These are phyloP conservation scores for Dendrophyllia cribrosa DNA, from an alignment of 64 coral and sea anemone species.

Conservation along the genomic window DNA sequence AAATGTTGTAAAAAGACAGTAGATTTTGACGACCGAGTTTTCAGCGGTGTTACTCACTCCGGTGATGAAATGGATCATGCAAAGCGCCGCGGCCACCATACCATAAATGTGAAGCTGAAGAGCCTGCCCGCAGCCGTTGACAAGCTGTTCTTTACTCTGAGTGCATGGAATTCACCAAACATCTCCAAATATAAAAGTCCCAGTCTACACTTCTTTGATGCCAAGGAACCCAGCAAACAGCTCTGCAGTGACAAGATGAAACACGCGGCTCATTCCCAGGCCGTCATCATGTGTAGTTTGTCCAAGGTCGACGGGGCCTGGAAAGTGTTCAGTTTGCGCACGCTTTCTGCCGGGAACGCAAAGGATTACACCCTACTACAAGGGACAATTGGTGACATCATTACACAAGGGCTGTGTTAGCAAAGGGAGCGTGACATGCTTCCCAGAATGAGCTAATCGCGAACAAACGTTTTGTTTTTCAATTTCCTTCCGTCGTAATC, in stretches of 20 bases:
- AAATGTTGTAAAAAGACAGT: slow-evolving; percentile 50
- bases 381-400: slow-evolving; percentile 26
- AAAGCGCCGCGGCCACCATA: slow-evolving; percentile 83
- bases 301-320: slow-evolving; percentile 61
- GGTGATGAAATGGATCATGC: slow-evolving; percentile 85
- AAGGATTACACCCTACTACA: slow-evolving; percentile 65
- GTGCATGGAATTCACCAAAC: slow-evolving; percentile 90
- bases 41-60: slow-evolving; percentile 75
- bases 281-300: slow-evolving; percentile 83
- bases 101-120: slow-evolving; percentile 85
- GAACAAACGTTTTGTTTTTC: too few relatives aligned
- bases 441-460: too few relatives aligned
- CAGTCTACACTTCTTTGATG: slow-evolving; percentile 85
- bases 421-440: not conserved
- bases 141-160: slow-evolving; percentile 94
- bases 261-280: slow-evolving; percentile 91
- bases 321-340: slow-evolving; percentile 81
- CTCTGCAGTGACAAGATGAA: slow-evolving; percentile 89
- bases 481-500: too few relatives aligned
- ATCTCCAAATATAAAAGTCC: slow-evolving; percentile 96
- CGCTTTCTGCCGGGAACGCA: slow-evolving; percentile 63
- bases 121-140: slow-evolving; percentile 66
- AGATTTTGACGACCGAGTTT: not conserved
- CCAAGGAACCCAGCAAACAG: slow-evolving; percentile 86
- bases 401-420: slow-evolving; percentile 49